Percentiles rank a stretch among this genome's conserved stretches.
These are phyloP conservation scores for Enoplosus armatus DNA, from an alignment of 2,797 vertebrate species.

Conservation along the genomic window DNA sequence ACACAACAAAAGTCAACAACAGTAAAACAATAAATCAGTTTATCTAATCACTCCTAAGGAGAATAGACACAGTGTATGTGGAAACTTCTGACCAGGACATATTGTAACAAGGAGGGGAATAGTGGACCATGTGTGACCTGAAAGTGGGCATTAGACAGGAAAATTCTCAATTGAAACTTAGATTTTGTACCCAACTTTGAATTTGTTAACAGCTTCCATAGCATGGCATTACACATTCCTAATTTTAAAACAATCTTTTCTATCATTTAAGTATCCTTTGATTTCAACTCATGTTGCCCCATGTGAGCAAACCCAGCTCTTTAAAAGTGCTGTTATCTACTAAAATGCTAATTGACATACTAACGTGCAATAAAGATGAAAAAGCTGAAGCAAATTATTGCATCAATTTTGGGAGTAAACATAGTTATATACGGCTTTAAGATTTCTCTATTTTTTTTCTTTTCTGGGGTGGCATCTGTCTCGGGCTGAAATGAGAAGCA, in stretches of 20 bases:
- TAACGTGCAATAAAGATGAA: neutral
- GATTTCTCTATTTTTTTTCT: neutral
- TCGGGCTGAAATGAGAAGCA: constrained; percentile 59
- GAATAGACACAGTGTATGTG: neutral
- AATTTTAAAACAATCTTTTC: neutral
- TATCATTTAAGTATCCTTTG: neutral
- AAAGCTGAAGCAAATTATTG: constrained; percentile 35
- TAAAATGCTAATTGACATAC: neutral
- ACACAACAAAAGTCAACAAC: constrained; percentile 16
- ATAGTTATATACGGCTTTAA: constrained; percentile 17
- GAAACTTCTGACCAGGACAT: neutral
- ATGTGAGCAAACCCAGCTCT: neutral
- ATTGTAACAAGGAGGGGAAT: neutral
- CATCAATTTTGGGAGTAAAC: constrained; percentile 33
- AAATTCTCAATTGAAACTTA: no score
- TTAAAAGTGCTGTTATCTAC: neutral
- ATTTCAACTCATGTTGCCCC: neutral
- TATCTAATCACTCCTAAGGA: constrained; percentile 10
- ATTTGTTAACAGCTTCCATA: neutral
- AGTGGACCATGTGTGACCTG: neutral
- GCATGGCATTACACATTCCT: neutral
- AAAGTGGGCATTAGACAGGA: no score
- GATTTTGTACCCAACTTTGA: no score
- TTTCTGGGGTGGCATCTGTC: constrained; percentile 56
- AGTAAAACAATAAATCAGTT: constrained; percentile 22